Evolutionary conservation across 2,797 vertebrate genomes (phyloP).

Genomic region (Thaleichthys pacificus): DNA sequence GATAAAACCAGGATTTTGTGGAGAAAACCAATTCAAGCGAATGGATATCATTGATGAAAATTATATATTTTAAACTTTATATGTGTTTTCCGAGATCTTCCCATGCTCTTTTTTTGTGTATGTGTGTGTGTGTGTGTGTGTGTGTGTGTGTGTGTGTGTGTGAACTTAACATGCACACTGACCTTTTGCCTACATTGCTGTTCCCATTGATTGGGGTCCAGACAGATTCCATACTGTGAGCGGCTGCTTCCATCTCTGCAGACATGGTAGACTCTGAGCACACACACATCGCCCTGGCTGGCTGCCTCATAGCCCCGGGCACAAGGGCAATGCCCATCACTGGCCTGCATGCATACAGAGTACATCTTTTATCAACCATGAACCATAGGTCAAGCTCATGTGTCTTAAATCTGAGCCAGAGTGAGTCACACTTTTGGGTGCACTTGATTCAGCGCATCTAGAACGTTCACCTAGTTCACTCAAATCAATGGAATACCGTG

Average conservation of each 20-base stretch:
- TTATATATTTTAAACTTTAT: no score
- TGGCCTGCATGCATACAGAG: constrained; percentile 67
- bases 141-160: constrained; percentile 7
- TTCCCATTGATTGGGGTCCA: constrained; percentile 79
- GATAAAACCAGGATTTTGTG: no score
- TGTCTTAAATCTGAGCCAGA: not conserved
- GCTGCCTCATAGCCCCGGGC: constrained; percentile 68
- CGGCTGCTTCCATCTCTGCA: constrained; percentile 75
- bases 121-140: constrained; percentile 6
- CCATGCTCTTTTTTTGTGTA: constrained; percentile 16
- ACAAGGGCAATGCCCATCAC: constrained; percentile 81
- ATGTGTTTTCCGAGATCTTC: not conserved
- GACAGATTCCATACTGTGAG: constrained; percentile 83
- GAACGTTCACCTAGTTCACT: not conserved
- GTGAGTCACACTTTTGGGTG: not conserved
- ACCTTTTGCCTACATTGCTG: constrained; percentile 84
- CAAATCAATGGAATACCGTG: not conserved
- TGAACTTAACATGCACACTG: not conserved
- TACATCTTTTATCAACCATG: not conserved
- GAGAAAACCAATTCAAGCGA: no score
- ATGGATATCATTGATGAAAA: no score
- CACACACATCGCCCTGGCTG: constrained; percentile 63
- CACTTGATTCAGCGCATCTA: not conserved
- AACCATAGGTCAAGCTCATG: no score
- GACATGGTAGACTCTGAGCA: constrained; percentile 62